Conservation (phyloP, 2,797 vertebrate species). For the Ctenosaura bakeri region DNA sequence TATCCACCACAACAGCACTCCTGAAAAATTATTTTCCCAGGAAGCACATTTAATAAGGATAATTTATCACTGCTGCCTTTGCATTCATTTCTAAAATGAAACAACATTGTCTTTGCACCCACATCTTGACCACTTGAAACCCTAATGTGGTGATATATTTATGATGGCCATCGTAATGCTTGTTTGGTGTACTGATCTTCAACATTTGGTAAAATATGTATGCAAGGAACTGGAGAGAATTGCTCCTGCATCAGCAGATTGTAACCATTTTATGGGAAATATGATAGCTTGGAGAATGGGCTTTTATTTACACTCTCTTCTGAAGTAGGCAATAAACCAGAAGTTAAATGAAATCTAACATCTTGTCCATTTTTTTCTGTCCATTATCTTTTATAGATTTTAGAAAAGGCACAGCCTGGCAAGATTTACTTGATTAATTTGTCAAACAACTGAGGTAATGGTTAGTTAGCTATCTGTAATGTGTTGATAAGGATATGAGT, state of each 20-base stretch:
- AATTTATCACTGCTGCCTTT: constrained; percentile 1
- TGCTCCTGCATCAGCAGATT: constrained; percentile 1
- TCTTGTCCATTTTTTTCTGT: constrained; percentile 57
- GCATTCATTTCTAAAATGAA: constrained; percentile 29
- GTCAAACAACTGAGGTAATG: constrained; percentile 52
- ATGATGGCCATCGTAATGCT: constrained; percentile 24
- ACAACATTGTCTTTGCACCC: neutral
- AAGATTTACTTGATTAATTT: constrained; percentile 66
- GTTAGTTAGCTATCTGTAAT: constrained; percentile 55
- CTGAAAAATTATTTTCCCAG: neutral
- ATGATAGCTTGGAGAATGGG: neutral
- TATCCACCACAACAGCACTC: neutral
- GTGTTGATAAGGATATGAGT: constrained; percentile 50
- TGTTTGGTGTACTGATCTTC: constrained; percentile 31
- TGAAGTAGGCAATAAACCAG: constrained; percentile 52
- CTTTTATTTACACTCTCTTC: constrained; percentile 62
- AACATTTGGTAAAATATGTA: constrained; percentile 35
- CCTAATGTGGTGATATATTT: constrained; percentile 7
- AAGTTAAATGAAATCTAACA: constrained; percentile 62
- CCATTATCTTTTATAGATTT: constrained; percentile 58
- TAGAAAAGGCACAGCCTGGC: constrained; percentile 46
- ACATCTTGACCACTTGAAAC: constrained; percentile 30
- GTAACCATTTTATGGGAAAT: constrained; percentile 54
- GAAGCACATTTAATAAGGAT: constrained; percentile 31
- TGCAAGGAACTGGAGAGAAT: constrained; percentile 27